Evolutionary conservation across 2,888 invertebrate species (phyloP), one percentile per base, ranked within the genome.

Genomic region (Amiota communis): DNA sequence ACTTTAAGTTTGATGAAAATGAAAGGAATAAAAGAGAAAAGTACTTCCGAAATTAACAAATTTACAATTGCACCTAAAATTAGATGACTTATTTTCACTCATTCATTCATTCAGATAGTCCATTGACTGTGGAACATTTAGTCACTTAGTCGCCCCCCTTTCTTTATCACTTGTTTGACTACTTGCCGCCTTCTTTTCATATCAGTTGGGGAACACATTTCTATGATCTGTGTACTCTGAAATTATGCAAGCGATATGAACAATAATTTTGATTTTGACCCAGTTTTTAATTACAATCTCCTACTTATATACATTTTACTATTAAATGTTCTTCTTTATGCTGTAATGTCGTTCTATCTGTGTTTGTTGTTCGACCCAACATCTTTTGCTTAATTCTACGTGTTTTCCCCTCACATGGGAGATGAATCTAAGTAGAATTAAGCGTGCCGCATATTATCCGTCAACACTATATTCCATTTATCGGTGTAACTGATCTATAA

Each of bases 271-370:
- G 65, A 68, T 68, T 68, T 68, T 68, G 67, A 68, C 67, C 67
- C 67, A 68, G 51, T 68, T 68, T 48, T 68, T 51, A 68, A 68
- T 68, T 51, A 51, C 67, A 9, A 68, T 68, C 53, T 68, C 53
- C 23, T 68, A 51, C n/a, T n/a, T n/a, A n/a, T n/a, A n/a, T n/a
- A n/a, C 11, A 68, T 36, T 36, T 36, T 6, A 36, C 36, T 36
- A 36, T 36, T 36, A 36, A 36, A 36, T 68, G 53, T 51, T 53
- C 36, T 68, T 49, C 65, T 65, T 48, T 17, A 65, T 65, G 65
- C 67, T 68, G 51, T 53, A 68, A 68, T 48, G 65, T 48, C 49
- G 48, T 65, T 20, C 36, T n/a, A n/a, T n/a, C 63, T 63, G n/a
- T 53, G 12, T 53, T n/a, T 12, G 12, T 53, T 53, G 12, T 53